phyloP scores from a whole-genome alignment of 2,888 invertebrate species.

The Scaptodrosophila latifasciaeformis region DNA sequence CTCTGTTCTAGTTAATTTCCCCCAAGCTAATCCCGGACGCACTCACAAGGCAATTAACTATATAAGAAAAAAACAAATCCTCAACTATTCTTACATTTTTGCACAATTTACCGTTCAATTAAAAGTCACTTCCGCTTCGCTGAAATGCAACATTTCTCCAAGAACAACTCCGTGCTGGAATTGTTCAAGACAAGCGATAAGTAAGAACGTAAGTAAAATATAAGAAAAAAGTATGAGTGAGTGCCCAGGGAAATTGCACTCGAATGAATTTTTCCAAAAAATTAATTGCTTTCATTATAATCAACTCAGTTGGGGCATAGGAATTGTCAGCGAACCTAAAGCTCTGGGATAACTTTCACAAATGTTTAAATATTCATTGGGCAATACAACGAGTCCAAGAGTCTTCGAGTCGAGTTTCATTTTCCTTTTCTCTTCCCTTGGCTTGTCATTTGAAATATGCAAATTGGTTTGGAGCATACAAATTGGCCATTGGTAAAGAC shows the following conservation, averaged over 20 bases:
- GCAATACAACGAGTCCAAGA: conserved; percentile 7
- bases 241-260: conserved; percentile 47
- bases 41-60: conserved; percentile 40
- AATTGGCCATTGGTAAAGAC: conserved; percentile 52
- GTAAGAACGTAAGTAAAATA: conserved; percentile 30
- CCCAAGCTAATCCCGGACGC: not conserved
- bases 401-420: conserved; percentile 2
- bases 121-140: conserved; percentile 36
- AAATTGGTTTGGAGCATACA: conserved; percentile 63
- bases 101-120: conserved; percentile 59
- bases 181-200: conserved; percentile 11
- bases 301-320: not conserved
- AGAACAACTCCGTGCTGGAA: too few species aligned
- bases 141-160: not conserved
- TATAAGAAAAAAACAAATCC: too few species aligned
- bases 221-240: too few species aligned
- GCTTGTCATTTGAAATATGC: conserved; percentile 40
- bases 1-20: too few species aligned
- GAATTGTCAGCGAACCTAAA: too few species aligned
- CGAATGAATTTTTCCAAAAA: conserved; percentile 44
- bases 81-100: conserved; percentile 32
- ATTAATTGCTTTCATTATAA: conserved; percentile 62
- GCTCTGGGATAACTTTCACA: conserved; percentile 3
- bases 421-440: not conserved
- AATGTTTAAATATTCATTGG: conserved; percentile 59